Percentiles rank a stretch among this genome's conserved stretches.
phyloP scores from a whole-genome alignment of 2,797 vertebrate genomes.

The Phylloscopus collybita region DNA sequence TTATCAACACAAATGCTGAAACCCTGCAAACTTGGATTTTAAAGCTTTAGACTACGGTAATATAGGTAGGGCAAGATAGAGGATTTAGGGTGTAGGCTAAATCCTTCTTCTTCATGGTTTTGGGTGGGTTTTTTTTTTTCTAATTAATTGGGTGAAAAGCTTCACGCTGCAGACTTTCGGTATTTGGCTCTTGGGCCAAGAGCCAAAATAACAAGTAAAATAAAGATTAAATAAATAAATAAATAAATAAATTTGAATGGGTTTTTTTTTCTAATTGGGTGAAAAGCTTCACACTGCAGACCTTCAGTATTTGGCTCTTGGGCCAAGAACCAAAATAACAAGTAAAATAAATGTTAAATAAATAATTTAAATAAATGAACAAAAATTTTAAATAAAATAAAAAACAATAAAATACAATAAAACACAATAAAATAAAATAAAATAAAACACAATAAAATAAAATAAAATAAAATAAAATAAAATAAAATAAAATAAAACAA shows the following conservation, averaged over 20 bases:
- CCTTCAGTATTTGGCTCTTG: too few relatives aligned
- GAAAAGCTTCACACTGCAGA: neutral
- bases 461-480: too few relatives aligned
- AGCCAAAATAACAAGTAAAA: neutral
- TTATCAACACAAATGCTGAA: neutral
- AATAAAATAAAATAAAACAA: neutral
- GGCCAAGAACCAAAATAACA: neutral
- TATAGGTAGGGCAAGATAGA: too few relatives aligned
- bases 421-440: too few relatives aligned
- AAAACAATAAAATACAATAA: too few relatives aligned
- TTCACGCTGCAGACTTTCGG: neutral
- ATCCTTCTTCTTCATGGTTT: neutral
- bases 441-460: neutral
- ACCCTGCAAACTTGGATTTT: neutral
- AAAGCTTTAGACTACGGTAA: too few relatives aligned
- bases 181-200: too few relatives aligned
- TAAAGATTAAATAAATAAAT: too few relatives aligned
- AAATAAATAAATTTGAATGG: too few relatives aligned
- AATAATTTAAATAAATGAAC: too few relatives aligned
- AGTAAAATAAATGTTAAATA: too few relatives aligned
- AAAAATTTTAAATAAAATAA: too few relatives aligned
- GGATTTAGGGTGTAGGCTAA: neutral
- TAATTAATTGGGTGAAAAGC: neutral
- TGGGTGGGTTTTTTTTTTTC: neutral
- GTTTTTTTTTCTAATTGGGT: neutral